Evolutionary conservation across 92 coral and sea anemone species (phyloP).

Genomic region (Epizoanthus fatuus): DNA sequence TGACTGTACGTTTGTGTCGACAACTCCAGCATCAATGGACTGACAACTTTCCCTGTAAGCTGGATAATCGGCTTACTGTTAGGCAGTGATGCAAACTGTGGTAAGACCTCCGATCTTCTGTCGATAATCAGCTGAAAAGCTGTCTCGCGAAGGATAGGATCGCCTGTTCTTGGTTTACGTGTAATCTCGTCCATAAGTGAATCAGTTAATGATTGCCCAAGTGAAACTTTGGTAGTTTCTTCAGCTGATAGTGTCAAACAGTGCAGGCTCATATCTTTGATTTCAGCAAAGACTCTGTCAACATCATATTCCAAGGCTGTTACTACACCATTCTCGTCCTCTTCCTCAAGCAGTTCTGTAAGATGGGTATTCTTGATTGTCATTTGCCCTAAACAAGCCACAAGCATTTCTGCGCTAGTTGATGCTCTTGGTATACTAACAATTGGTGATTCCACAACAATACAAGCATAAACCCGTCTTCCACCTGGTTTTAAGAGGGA

Average conservation of each 20-base stretch:
- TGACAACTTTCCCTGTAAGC: constrained; percentile 84
- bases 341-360: constrained; percentile 68
- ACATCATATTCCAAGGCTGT: constrained; percentile 73
- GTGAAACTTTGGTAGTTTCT: constrained; percentile 47
- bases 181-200: constrained; percentile 69
- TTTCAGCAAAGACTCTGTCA: constrained; percentile 90
- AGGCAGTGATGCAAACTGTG: constrained; percentile 50
- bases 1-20: constrained; percentile 91
- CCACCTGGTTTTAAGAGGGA: constrained; percentile 47
- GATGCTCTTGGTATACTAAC: constrained; percentile 89
- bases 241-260: constrained; percentile 65
- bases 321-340: constrained; percentile 48
- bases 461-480: constrained; percentile 82
- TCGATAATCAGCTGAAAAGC: constrained; percentile 88
- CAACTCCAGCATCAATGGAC: constrained; percentile 90
- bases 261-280: constrained; percentile 93
- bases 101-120: constrained; percentile 78
- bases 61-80: constrained; percentile 80
- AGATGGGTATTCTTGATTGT: constrained; percentile 90
- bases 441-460: constrained; percentile 91
- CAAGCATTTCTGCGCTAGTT: constrained; percentile 85
- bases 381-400: constrained; percentile 91
- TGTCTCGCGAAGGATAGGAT: constrained; percentile 92
- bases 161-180: constrained; percentile 68
- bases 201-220: constrained; percentile 61